Conservation (phyloP, 1,140 invertebrate species). For the Nasonia longicornis region DNA sequence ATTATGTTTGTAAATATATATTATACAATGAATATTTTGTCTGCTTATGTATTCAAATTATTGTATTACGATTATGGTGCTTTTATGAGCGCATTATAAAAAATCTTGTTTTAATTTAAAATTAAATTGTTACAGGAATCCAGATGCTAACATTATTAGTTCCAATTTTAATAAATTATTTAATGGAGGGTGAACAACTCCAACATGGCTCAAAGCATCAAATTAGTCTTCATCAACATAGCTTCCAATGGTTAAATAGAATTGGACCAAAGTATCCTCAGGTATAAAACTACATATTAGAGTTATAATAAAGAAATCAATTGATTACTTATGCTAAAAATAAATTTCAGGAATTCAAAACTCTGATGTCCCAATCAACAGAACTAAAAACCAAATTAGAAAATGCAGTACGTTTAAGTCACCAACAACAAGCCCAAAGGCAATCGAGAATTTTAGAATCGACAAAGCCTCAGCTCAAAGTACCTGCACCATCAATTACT, state of each 20-base stretch:
- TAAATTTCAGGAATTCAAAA: slow-evolving; percentile 84
- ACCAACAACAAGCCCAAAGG: slow-evolving; percentile 70
- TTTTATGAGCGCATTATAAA: slow-evolving; percentile 45
- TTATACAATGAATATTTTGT: too few relatives aligned
- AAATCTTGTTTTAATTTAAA: background rate
- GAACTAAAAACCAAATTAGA: slow-evolving; percentile 87
- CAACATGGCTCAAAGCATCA: slow-evolving; percentile 75
- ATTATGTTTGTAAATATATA: too few relatives aligned
- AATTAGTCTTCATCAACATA: slow-evolving; percentile 84
- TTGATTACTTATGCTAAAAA: slow-evolving; percentile 40
- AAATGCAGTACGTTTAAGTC: slow-evolving; percentile 83
- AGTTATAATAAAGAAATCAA: slow-evolving; percentile 19
- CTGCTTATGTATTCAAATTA: background rate
- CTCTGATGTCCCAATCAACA: slow-evolving; percentile 84
- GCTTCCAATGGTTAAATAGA: slow-evolving; percentile 88
- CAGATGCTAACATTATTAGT: slow-evolving; percentile 89
- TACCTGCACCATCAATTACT: slow-evolving; percentile 82
- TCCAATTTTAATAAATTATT: slow-evolving; percentile 87
- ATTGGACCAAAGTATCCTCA: slow-evolving; percentile 92
- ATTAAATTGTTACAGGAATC: slow-evolving; percentile 75
- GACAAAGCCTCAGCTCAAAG: slow-evolving; percentile 71
- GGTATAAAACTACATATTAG: slow-evolving; percentile 64
- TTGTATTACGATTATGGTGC: slow-evolving; percentile 13
- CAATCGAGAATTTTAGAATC: slow-evolving; percentile 65
- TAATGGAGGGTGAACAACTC: slow-evolving; percentile 78